phyloP scores from a whole-genome alignment of 2,797 vertebrate genomes.

The Chiloscyllium punctatum region DNA sequence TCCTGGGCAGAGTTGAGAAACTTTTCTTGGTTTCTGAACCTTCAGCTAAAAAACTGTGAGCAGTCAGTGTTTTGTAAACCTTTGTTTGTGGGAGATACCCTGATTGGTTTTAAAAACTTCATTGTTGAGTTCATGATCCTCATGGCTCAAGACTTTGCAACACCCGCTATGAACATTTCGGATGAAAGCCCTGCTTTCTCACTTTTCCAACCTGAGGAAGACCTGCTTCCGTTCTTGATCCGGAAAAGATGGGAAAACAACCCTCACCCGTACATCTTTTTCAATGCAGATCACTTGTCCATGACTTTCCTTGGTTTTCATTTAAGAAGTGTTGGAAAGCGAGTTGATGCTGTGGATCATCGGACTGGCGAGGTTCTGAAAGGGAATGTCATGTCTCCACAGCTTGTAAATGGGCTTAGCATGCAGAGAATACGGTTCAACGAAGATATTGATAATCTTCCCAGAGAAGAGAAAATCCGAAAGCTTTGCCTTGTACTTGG shows the following conservation, averaged over 20 bases:
- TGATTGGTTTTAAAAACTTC: slow-evolving; percentile 64
- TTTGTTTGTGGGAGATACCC: slow-evolving; percentile 50
- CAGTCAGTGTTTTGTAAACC: slow-evolving; percentile 64
- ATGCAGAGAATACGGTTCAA: slow-evolving; percentile 60
- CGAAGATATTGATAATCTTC: slow-evolving; percentile 58
- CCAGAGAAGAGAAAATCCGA: slow-evolving; percentile 56
- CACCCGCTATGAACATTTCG: slow-evolving; percentile 59
- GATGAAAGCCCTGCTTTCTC: slow-evolving; percentile 53
- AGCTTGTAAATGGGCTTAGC: slow-evolving; percentile 53
- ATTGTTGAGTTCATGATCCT: slow-evolving; percentile 68
- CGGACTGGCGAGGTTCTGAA: slow-evolving; percentile 51
- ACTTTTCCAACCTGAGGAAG: slow-evolving; percentile 41
- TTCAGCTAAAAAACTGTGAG: slow-evolving; percentile 66
- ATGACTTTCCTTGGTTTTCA: slow-evolving; percentile 73
- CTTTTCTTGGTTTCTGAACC: slow-evolving; percentile 67
- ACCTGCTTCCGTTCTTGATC: slow-evolving; percentile 49
- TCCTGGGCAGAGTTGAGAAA: slow-evolving; percentile 71
- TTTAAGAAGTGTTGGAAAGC: slow-evolving; percentile 41
- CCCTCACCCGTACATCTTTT: slow-evolving; percentile 69
- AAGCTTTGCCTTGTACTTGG: slow-evolving; percentile 63
- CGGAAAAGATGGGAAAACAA: slow-evolving; percentile 65
- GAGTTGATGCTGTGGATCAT: slow-evolving; percentile 57
- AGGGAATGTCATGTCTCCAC: slow-evolving; percentile 54
- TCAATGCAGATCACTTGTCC: slow-evolving; percentile 61
- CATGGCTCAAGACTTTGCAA: slow-evolving; percentile 70